These are phyloP conservation scores for Eulemur rubriventer DNA, from an alignment of 2,797 vertebrate species.

Conservation along the genomic window DNA sequence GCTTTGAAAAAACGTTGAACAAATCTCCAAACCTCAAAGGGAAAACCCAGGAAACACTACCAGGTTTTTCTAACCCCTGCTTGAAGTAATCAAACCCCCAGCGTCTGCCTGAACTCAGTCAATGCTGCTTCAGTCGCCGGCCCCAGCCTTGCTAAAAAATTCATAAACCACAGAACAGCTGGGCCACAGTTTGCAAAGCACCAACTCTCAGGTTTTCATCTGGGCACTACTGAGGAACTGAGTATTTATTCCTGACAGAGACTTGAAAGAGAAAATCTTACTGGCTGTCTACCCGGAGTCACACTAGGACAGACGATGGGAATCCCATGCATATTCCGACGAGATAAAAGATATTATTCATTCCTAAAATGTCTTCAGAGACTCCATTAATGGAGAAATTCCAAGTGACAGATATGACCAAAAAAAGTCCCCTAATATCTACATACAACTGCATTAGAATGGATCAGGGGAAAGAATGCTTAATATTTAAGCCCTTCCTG, in stretches of 20 bases:
- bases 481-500: conserved; percentile 30
- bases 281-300: conserved; percentile 66
- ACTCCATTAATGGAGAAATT: conserved; percentile 73
- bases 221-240: conserved; percentile 66
- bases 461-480: conserved; percentile 49
- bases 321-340: conserved; percentile 76
- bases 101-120: conserved; percentile 52
- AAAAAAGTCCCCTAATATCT: conserved; percentile 21
- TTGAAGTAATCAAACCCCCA: conserved; percentile 76
- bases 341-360: conserved; percentile 78
- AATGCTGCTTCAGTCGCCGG: conserved; percentile 50
- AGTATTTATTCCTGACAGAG: conserved; percentile 55
- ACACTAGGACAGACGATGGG: conserved; percentile 70
- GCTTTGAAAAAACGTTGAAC: conserved; percentile 74
- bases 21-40: conserved; percentile 65
- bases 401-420: conserved; percentile 64
- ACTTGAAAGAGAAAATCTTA: conserved; percentile 75
- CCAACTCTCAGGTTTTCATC: conserved; percentile 73
- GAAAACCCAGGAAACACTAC: conserved; percentile 72
- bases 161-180: conserved; percentile 79
- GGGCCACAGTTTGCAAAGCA: conserved; percentile 73
- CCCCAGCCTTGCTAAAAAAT: conserved; percentile 77
- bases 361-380: conserved; percentile 73
- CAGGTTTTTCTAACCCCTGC: conserved; percentile 75
- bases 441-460: conserved; percentile 50